Percentiles rank a stretch among this genome's conserved stretches.
These are phyloP conservation scores for Campoplex capitator DNA, from an alignment of 2,888 invertebrate genomes.

Conservation along the genomic window DNA sequence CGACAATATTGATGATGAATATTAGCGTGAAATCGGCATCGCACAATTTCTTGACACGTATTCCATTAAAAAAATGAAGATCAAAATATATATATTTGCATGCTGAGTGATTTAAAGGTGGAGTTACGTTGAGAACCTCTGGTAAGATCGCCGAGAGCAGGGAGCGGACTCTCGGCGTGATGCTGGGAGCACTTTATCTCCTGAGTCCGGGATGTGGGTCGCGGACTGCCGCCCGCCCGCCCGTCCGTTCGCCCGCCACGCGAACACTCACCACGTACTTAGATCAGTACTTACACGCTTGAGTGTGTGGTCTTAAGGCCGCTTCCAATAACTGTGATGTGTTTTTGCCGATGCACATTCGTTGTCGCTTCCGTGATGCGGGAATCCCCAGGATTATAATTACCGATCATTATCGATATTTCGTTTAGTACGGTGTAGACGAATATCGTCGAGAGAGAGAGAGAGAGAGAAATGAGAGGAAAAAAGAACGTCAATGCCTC, in stretches of 20 bases:
- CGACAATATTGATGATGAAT: not conserved
- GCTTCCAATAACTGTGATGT: conserved; percentile 53
- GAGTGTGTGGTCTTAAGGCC: conserved; percentile 60
- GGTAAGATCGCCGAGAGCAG: conserved; percentile 69
- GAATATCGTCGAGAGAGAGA: not conserved
- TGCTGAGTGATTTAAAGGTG: conserved; percentile 76
- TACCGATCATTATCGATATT: conserved; percentile 51
- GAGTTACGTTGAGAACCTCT: conserved; percentile 83
- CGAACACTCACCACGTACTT: conserved; percentile 79
- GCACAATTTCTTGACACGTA: not conserved
- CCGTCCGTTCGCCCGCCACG: conserved; percentile 77
- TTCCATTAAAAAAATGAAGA: not conserved
- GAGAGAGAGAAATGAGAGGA: conserved; percentile 18
- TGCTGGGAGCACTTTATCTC: conserved; percentile 81
- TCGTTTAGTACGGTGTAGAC: not conserved
- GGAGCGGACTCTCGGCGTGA: conserved; percentile 76
- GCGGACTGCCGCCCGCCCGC: conserved; percentile 78
- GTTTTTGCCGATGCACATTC: conserved; percentile 16
- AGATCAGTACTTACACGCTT: conserved; percentile 39
- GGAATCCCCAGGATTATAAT: conserved; percentile 50
- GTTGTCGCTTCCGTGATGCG: conserved; percentile 56
- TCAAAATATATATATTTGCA: not conserved
- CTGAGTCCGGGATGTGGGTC: conserved; percentile 82
- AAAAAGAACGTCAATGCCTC: conserved; percentile 31
- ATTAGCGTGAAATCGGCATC: not conserved